Evolutionary conservation across 2,888 invertebrate species (phyloP).

Genomic region (Maniola hyperantus): DNA sequence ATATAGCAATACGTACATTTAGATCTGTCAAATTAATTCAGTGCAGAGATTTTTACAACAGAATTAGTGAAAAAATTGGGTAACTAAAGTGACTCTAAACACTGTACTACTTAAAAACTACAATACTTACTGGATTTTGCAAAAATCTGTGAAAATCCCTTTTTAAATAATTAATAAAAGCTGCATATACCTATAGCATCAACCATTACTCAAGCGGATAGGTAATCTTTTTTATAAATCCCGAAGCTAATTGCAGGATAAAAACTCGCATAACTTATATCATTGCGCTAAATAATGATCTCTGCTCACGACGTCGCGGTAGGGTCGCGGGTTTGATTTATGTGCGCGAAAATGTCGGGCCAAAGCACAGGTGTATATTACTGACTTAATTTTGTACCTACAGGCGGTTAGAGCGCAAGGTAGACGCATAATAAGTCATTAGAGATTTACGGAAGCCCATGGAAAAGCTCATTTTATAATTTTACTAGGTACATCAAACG

Average conservation of each 20-base stretch:
- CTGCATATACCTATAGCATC: background rate
- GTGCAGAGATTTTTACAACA: too few species aligned
- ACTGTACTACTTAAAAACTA: too few species aligned
- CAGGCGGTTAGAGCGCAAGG: slow-evolving; percentile 8
- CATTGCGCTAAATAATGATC: slow-evolving; percentile 49
- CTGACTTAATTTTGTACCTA: slow-evolving; percentile 37
- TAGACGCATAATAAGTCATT: slow-evolving; percentile 19
- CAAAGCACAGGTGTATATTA: slow-evolving; percentile 48
- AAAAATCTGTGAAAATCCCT: background rate
- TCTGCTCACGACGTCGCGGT: slow-evolving; percentile 51
- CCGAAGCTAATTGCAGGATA: slow-evolving; percentile 40
- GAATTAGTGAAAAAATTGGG: too few species aligned
- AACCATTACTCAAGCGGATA: slow-evolving; percentile 1
- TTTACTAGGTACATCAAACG: too few species aligned
- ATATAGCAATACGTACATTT: too few species aligned
- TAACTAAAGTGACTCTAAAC: too few species aligned
- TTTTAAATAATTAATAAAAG: background rate
- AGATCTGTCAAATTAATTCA: too few species aligned
- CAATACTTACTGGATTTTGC: too few species aligned
- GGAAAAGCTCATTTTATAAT: background rate
- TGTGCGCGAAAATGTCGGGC: slow-evolving; percentile 43
- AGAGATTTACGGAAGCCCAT: background rate
- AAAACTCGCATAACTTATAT: slow-evolving; percentile 40
- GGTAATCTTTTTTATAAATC: slow-evolving; percentile 21
- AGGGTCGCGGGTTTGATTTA: slow-evolving; percentile 52